Conservation (phyloP, 2,888 invertebrate species). For the Spialia ferax region DNA sequence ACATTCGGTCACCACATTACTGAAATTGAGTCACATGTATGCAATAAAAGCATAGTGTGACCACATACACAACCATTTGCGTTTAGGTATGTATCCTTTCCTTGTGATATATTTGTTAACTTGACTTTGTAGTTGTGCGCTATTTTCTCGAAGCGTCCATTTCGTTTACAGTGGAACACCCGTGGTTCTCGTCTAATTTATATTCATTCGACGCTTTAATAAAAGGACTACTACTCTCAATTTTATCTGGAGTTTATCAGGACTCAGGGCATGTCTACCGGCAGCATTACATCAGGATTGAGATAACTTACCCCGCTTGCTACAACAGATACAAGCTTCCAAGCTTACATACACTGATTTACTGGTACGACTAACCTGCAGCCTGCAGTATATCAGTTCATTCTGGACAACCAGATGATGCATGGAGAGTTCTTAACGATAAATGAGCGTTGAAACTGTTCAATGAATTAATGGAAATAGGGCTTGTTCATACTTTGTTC, state of each 20-base stretch:
- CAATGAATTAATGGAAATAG: neutral
- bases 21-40: no score
- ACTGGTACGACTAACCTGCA: neutral
- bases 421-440: neutral
- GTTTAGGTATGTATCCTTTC: no score
- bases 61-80: no score
- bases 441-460: neutral
- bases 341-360: conserved; percentile 17
- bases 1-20: no score
- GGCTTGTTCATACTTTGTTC: neutral
- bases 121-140: neutral
- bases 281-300: conserved; percentile 20
- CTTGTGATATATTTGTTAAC: neutral
- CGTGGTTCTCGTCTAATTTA: conserved; percentile 21
- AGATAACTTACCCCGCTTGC: conserved; percentile 17
- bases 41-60: no score
- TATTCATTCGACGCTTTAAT: conserved; percentile 19
- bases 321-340: conserved; percentile 16
- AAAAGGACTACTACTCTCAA: conserved; percentile 11
- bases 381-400: conserved; percentile 11
- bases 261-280: conserved; percentile 22
- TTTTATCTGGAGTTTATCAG: conserved; percentile 15
- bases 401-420: neutral
- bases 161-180: conserved; percentile 8
- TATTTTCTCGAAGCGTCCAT: neutral